Percentiles rank a stretch among this genome's conserved stretches.
Conservation (phyloP, 2,888 invertebrate species). For the Parnassius glacialis region DNA sequence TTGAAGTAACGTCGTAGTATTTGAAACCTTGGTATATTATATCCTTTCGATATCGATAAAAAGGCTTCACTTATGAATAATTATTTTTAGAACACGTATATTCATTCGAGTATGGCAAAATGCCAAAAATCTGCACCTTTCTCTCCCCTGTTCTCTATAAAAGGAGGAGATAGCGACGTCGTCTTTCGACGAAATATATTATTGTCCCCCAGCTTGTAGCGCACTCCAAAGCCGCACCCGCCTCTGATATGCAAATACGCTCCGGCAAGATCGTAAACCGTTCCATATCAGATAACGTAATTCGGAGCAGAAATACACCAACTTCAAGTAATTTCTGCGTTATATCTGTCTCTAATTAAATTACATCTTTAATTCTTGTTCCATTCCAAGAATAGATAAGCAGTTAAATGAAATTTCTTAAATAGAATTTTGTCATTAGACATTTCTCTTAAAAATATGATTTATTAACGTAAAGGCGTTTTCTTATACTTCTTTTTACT, state of each 20-base stretch:
- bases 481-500: too few relatives aligned
- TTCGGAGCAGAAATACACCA: slow-evolving; percentile 57
- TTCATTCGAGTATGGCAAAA: slow-evolving; percentile 41
- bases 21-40: too few relatives aligned
- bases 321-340: slow-evolving; percentile 40
- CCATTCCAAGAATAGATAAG: slow-evolving; percentile 11
- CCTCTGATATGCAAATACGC: slow-evolving; percentile 74
- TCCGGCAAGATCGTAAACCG: slow-evolving; percentile 69
- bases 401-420: background rate
- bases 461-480: too few relatives aligned
- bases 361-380: slow-evolving; percentile 18
- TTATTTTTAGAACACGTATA: slow-evolving; percentile 7
- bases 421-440: too few relatives aligned
- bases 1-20: too few relatives aligned
- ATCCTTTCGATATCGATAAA: too few relatives aligned
- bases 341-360: slow-evolving; percentile 29
- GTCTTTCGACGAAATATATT: slow-evolving; percentile 69
- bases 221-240: slow-evolving; percentile 53
- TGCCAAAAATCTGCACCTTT: slow-evolving; percentile 54
- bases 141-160: slow-evolving; percentile 52
- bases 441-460: too few relatives aligned
- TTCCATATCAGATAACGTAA: slow-evolving; percentile 70
- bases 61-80: slow-evolving; percentile 1
- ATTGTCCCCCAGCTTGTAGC: slow-evolving; percentile 60
- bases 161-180: slow-evolving; percentile 61